Conservation (phyloP, 2,113 vertebrate species). For the Saimiri boliviensis region DNA sequence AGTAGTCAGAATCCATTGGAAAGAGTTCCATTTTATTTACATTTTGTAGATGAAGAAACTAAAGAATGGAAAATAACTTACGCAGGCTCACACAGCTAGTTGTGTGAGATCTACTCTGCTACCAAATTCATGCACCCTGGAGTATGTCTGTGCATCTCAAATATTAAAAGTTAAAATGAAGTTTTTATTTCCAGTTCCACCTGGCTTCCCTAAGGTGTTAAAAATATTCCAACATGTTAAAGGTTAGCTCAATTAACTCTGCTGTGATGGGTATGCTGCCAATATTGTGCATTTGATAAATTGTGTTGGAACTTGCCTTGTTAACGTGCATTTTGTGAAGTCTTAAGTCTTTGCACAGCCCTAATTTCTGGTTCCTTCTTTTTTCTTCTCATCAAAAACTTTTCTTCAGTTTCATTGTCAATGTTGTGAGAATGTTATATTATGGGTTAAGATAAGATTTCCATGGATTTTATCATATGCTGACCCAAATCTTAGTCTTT, state of each 20-base stretch:
- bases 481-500: neutral
- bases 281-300: neutral
- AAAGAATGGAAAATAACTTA: neutral
- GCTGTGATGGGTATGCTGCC: neutral
- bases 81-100: neutral
- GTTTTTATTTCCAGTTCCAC: conserved; percentile 6
- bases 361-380: neutral
- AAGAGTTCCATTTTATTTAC: neutral
- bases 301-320: neutral
- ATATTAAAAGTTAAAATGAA: neutral
- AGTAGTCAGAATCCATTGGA: neutral
- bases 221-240: neutral
- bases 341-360: neutral
- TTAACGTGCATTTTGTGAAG: neutral
- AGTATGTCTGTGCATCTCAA: neutral
- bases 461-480: neutral
- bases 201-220: neutral
- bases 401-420: neutral
- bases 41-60: neutral
- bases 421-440: neutral
- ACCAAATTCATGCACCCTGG: neutral
- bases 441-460: neutral
- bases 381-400: neutral
- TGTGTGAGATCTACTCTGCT: neutral
- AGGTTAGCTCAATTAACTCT: neutral